Evolutionary conservation across 2,113 vertebrate genomes (phyloP), one percentile per base, ranked within the genome.

Genomic region (Plecotus auritus): DNA sequence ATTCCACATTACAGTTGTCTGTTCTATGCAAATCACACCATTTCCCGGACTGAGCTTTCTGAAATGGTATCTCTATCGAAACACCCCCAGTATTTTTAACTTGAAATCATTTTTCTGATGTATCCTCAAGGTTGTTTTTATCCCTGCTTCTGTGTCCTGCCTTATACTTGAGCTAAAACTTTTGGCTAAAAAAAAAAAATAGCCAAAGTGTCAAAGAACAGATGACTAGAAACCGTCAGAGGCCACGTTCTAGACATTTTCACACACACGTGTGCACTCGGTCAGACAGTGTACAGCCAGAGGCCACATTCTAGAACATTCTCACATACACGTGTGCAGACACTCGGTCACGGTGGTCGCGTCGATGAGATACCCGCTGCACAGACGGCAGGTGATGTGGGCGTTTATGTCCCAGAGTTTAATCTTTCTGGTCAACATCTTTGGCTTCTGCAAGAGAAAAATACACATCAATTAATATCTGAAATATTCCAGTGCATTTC

Each of bases 391-490:
- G 88, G 99, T 99, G 98, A 99, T 99, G 98, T 99, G 99, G 99
- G 99, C 99, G 76, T 99, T 99, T 98, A 99, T 99, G 98, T 99
- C 99, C 99, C 99, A 99, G 97, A 99, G 99, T 98, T 99, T 99
- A 97, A 99, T 99, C 99, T 99, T 99, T 98, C 99, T 99, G 47
- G 99, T 99, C 99, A 99, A 98, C 99, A 99, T 99, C 99, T 99
- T 99, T 99, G 98, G 99, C 99, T 99, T 99, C 99, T 99, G 97
- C 12, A 97, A 96, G 97, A 97, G 78, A 97, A 95, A 96, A 61
- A 76, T 87, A 9, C 30, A 12, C 1, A 10, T 14, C 7, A 54
- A 28, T 40, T 1, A 47, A 20, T 3, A 42, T 8, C 18, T 30
- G 10, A 56, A 45, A 7, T 1, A 28, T 30, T 6, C 23, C 2